Base-by-base conservation (phyloP, 1,140 invertebrate species). In the Ostrea edulis region DNA sequence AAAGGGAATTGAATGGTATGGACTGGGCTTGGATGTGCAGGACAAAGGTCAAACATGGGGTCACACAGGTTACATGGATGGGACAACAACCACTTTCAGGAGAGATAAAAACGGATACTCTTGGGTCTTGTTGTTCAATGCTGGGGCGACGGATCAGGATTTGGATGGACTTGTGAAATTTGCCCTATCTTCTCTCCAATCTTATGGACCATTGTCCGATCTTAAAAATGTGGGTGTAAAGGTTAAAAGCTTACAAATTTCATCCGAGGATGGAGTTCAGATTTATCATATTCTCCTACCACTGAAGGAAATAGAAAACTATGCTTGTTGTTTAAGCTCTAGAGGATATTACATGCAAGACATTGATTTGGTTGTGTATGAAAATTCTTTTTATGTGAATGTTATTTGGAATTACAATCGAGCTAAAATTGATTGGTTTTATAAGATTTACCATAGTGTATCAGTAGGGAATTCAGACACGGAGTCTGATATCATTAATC, bases 1-100 rank as follows among this genome's bases (percentile, higher is more conserved):
- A 62, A 71, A 84, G 53, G 90, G 91, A 29, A 51, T 87, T 22
- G 89, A 92, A 12, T 94, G 94, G 94, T 94, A 94, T 90, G 94
- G 94, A 35, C 86, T 93, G 44, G 94, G 94, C 14, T 82, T 94
- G 52, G 93, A 93, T 85, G 91, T 94, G 52, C 90, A 93, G 83
- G 92, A 94, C 83, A 68, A 86, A 29, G 93, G 93, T 5, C 25
- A 65, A 58, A 91, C 91, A 8, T 94, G 91, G 89, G 93, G 93
- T 52, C 94, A 94, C 86, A 94, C 93, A 17, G 94, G 94, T 0
- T 91, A 91, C 20, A 93, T 94, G 92, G 94, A 94, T 44, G 94
- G 94, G 0, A 93, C 93, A 14, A 92, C 93, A 17, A 88, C 90
- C 11, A 93, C 92, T 22, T 82, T 93, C 22, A 87, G 90, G 29